Conservation (phyloP, 2,113 vertebrate species). For the Salvelinus namaycush region DNA sequence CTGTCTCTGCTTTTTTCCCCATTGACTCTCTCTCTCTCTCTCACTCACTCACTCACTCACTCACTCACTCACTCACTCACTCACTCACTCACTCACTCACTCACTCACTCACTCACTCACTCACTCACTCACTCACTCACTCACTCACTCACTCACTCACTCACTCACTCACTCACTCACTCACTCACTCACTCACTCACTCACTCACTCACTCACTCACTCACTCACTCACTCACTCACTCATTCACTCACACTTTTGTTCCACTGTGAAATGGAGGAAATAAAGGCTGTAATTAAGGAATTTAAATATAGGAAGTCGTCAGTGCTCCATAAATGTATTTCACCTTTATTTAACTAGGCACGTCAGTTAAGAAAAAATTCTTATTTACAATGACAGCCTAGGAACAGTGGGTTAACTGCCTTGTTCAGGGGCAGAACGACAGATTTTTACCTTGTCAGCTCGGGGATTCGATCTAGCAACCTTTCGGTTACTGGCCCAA, state of each 20-base stretch:
- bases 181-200: neutral
- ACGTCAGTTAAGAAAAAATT: too few species aligned
- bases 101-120: neutral
- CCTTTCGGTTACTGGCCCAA: too few species aligned
- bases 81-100: neutral
- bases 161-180: neutral
- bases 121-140: neutral
- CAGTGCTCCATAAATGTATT: too few species aligned
- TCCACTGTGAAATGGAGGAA: neutral
- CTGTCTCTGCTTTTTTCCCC: neutral
- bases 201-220: neutral
- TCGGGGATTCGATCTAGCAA: too few species aligned
- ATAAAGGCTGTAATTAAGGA: slow-evolving; percentile 1
- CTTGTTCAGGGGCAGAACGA: too few species aligned
- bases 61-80: neutral
- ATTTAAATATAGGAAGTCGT: neutral
- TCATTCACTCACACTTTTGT: neutral
- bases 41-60: neutral
- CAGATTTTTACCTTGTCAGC: too few species aligned
- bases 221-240: neutral
- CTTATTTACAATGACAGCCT: too few species aligned
- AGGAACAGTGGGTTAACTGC: too few species aligned
- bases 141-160: neutral
- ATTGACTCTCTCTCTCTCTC: neutral
- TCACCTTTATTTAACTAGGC: too few species aligned